A percentile compares a stretch with the other conserved stretches of the same genome.
These are phyloP conservation scores for Diadophis punctatus DNA, from an alignment of 2,113 vertebrate species.

Conservation along the genomic window DNA sequence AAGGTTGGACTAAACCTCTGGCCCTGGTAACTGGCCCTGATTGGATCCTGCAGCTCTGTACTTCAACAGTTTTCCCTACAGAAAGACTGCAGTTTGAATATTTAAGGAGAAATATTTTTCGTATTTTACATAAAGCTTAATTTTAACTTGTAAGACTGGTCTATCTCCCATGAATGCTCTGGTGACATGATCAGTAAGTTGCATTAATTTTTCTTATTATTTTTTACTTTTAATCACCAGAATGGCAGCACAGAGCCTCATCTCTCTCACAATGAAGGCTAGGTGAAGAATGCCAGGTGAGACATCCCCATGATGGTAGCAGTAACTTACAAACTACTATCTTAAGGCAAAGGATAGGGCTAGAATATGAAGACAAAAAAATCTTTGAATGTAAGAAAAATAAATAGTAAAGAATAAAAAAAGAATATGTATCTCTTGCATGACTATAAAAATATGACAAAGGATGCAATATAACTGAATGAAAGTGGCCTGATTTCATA, in stretches of 20 bases:
- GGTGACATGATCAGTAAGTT: neutral
- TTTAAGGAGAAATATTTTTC: neutral
- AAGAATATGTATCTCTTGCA: neutral
- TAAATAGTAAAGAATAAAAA: neutral
- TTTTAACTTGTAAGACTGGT: neutral
- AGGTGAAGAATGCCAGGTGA: neutral
- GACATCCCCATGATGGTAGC: neutral
- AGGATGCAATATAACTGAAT: neutral
- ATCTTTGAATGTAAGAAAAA: neutral
- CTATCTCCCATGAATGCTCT: neutral
- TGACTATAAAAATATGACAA: neutral
- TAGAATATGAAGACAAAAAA: neutral
- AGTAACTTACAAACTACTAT: neutral
- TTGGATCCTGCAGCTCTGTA: neutral
- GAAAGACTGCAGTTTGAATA: neutral
- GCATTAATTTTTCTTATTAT: neutral
- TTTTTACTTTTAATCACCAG: neutral
- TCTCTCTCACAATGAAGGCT: neutral
- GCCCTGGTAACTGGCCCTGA: neutral
- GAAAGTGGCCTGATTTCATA: neutral
- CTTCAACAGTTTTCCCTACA: neutral
- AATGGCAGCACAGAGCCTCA: neutral
- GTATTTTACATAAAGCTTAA: neutral
- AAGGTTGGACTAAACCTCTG: neutral
- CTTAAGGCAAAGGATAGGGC: neutral